phyloP scores from a whole-genome alignment of 1,140 invertebrate genomes.

The Pemphigus obesinymphae region DNA sequence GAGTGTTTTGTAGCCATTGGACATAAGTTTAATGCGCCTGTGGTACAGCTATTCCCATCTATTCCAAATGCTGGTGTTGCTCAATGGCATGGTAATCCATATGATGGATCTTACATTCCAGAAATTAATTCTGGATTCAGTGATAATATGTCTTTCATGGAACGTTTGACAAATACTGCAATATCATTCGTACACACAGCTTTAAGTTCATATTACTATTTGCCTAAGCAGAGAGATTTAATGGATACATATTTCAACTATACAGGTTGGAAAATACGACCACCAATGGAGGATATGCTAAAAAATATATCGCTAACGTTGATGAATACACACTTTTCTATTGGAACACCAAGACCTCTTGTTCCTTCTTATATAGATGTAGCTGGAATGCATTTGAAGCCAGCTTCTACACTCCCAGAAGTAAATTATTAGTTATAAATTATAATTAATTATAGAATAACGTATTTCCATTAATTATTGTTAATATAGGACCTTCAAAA shows the following conservation, averaged over 20 bases:
- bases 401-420: conserved; percentile 46
- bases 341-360: conserved; percentile 50
- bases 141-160: conserved; percentile 56
- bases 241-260: conserved; percentile 39
- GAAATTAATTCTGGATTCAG: conserved; percentile 53
- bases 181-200: conserved; percentile 1
- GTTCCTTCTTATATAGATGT: conserved; percentile 57
- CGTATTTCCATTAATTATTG: neutral
- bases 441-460: neutral
- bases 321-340: conserved; percentile 47
- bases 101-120: conserved; percentile 54
- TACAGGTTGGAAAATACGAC: conserved; percentile 40
- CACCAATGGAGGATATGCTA: conserved; percentile 48
- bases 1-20: conserved; percentile 48
- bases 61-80: conserved; percentile 7
- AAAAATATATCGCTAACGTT: conserved; percentile 47
- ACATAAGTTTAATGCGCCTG: conserved; percentile 48
- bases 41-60: conserved; percentile 43
- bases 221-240: conserved; percentile 2
- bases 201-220: conserved; percentile 3
- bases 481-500: conserved; percentile 28
- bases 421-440: neutral
- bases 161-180: conserved; percentile 55
- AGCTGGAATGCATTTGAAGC: conserved; percentile 56
- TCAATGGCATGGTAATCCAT: conserved; percentile 38